These are phyloP conservation scores for Antheraea yamamai DNA, from an alignment of 2,888 invertebrate genomes.

Conservation along the genomic window DNA sequence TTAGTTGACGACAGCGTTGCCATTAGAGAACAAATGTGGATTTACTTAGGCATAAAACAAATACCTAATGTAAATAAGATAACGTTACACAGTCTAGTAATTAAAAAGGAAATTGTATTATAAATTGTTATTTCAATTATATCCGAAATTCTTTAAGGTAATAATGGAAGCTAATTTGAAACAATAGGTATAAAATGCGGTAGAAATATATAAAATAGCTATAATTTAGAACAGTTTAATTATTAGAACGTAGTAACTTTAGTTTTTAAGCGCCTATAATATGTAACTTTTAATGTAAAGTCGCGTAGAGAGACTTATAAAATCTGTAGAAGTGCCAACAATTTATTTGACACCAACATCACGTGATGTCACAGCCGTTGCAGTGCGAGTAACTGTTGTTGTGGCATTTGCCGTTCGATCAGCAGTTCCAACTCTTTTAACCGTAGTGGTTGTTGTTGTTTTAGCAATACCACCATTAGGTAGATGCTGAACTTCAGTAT, in stretches of 20 bases:
- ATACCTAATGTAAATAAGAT: not conserved
- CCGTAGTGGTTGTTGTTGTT: constrained; percentile 72
- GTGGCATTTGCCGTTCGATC: constrained; percentile 66
- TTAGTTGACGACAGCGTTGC: constrained; percentile 22
- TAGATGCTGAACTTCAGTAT: constrained; percentile 66
- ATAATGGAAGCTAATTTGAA: constrained; percentile 27
- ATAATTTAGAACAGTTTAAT: constrained; percentile 16
- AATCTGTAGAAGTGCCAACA: not conserved
- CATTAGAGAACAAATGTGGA: not conserved
- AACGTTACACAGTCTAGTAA: not conserved
- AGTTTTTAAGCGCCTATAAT: not conserved
- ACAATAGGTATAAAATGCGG: constrained; percentile 20
- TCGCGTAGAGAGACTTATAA: not conserved
- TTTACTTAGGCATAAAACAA: not conserved
- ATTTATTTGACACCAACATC: constrained; percentile 71
- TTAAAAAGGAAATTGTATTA: constrained; percentile 33
- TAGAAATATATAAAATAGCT: not conserved
- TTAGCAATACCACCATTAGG: constrained; percentile 67
- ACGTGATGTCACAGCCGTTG: constrained; percentile 68
- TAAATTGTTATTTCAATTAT: constrained; percentile 25
- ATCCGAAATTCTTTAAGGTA: constrained; percentile 26
- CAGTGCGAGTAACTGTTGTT: constrained; percentile 61
- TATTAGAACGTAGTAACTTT: constrained; percentile 14
- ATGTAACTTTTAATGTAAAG: not conserved
- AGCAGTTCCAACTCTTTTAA: constrained; percentile 65